Evolutionary conservation across 2,888 invertebrate species (phyloP), one percentile per base, ranked within the genome.

Genomic region (Hesperia comma): DNA sequence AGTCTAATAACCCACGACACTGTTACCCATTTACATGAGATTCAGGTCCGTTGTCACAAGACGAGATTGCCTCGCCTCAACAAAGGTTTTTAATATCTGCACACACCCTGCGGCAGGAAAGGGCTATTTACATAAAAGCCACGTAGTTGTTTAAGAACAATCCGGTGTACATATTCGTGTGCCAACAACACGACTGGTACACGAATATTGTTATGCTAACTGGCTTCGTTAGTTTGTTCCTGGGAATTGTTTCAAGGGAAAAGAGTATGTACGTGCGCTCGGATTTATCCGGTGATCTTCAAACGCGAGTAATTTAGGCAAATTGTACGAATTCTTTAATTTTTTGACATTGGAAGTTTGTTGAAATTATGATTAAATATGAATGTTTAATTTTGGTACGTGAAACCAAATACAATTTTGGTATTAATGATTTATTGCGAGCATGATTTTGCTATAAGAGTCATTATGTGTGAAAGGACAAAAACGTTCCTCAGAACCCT

Each of bases 201-300:
- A 84, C 81, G 91, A 91, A 92, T 91, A 90, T 91, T 90, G 89
- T 91, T 91, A 91, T 87, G 87, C 88, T 87, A 92, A 90, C 90
- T 85, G 89, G 80, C 88, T 88, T 92, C 92, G 91, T 92, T 92
- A 92, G 90, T 87, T 89, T 86, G 90, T 90, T 88, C 86, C 85
- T 81, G 83, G 84, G 88, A 88, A 90, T 88, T 86, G 89, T 85
- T 85, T 84, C 81, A 82, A 84, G 60, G 60, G 85, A 83, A 86
- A 86, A 84, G 83, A 82, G 77, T 78, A 74, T 75, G 79, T 83
- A 84, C 82, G 83, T 81, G 82, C 77, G 80, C 75, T 74, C 77
- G 80, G 84, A 85, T 88, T 85, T 83, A 81, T 78, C 77, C 77
- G 77, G 80, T 80, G 85, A 87, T 87, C 86, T 82, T 77, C 71